Base-by-base conservation (phyloP, 2,113 vertebrate genomes). In the Lucifuga dentata region DNA sequence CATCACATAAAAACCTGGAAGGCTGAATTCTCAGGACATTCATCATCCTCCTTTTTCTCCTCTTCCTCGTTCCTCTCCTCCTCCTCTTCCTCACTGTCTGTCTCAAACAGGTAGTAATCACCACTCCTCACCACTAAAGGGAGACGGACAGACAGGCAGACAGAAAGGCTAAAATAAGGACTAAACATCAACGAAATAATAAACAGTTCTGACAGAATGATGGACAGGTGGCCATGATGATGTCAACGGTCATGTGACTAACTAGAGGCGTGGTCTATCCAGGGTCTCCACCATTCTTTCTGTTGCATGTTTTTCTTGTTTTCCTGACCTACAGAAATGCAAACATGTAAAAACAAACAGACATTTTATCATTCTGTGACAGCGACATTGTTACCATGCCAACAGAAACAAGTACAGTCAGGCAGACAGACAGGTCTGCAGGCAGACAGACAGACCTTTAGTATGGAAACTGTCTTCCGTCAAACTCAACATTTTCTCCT, bases 231-330 rank as follows among this genome's bases (percentile, higher is more conserved):
- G 32, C 2, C 4, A 12, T 35, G 53, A 24, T 66, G 41, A 46
- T 40, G 60, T 49, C 38, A 55, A 41, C 50, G 85, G 90, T 89
- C 93, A 64, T 29, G 52, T 68, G 50, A 98, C 96, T 93, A 92
- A 98, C 97, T 98, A 90, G 97, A 98, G 91, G 97, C 94, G 87
- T 98, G 97, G 93, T 98, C 95, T 73, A 97, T 96, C 96, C 96
- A 98, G 88, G 97, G 96, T 84, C 93, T 95, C 96, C 96, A 98
- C 96, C 96, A 98, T 88, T 95, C 93, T 91, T 94, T 96, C 92
- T 72, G 39, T 21, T 92, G 94, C 92, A 92, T 93, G 91, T 92
- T 93, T 87, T 96, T 96, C 90, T 86, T 89, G 91, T 92, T 95
- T 85, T 95, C 94, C 88, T 93, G 46, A 93, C 93, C 95, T 95